Percentiles rank a stretch among this genome's conserved stretches.
Evolutionary conservation across 2,888 invertebrate species (phyloP).

Genomic region (Perithous albicinctus): DNA sequence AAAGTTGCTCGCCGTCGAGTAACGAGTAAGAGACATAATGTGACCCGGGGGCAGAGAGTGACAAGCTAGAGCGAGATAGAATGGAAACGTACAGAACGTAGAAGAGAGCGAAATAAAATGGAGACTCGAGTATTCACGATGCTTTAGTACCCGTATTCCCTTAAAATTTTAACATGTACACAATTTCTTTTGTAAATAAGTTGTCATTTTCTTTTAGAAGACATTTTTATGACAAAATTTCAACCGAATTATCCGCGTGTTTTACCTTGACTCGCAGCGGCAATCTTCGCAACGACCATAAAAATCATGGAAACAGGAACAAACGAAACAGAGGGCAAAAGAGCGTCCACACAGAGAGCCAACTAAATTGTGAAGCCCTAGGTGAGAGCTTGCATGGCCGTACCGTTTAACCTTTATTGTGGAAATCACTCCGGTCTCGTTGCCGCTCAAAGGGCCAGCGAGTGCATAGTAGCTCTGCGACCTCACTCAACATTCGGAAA

Average conservation of each 20-base stretch:
- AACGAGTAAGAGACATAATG: slow-evolving; percentile 65
- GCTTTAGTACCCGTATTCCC: slow-evolving; percentile 43
- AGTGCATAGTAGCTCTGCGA: slow-evolving; percentile 33
- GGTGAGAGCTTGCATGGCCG: slow-evolving; percentile 6
- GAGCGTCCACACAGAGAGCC: not conserved
- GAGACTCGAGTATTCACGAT: slow-evolving; percentile 40
- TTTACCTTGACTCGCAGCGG: not conserved
- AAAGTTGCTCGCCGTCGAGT: slow-evolving; percentile 66
- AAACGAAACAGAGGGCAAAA: not conserved
- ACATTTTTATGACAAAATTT: not conserved
- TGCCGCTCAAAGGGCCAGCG: slow-evolving; percentile 59
- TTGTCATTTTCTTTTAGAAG: not conserved
- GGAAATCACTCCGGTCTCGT: slow-evolving; percentile 55
- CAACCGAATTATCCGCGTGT: not conserved
- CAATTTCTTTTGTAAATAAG: slow-evolving; percentile 11
- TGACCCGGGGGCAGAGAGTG: slow-evolving; percentile 33
- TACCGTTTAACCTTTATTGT: slow-evolving; percentile 56
- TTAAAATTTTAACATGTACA: slow-evolving; percentile 15
- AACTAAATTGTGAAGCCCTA: not conserved
- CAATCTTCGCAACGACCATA: not conserved
- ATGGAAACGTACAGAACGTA: slow-evolving; percentile 65
- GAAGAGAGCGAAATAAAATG: slow-evolving; percentile 24
- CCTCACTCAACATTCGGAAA: slow-evolving; percentile 61
- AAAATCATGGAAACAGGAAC: not conserved
- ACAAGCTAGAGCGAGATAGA: slow-evolving; percentile 49